Evolutionary conservation across 2,113 vertebrate genomes (phyloP).

Genomic region (Sula dactylatra): DNA sequence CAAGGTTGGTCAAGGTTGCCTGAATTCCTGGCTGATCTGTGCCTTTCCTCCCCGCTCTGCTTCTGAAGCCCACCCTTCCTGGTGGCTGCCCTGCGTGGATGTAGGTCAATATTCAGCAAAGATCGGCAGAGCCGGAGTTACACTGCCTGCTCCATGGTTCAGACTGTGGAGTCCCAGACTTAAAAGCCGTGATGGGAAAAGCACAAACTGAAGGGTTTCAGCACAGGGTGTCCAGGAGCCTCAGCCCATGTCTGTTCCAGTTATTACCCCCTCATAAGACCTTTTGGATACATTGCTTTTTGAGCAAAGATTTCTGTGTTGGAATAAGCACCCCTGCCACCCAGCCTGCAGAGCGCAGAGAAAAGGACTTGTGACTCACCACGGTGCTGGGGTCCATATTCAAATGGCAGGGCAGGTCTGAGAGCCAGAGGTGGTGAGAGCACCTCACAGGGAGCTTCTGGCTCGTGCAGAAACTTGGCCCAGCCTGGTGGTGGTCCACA

Average conservation of each 20-base stretch:
- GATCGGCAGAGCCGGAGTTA: not conserved
- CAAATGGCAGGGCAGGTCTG: not conserved
- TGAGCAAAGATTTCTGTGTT: not conserved
- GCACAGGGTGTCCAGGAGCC: not conserved
- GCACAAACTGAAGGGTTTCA: not conserved
- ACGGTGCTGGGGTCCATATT: not conserved
- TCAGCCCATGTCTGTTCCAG: not conserved
- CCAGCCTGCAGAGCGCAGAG: not conserved
- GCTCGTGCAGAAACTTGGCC: not conserved
- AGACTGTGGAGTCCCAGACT: not conserved
- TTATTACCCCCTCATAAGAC: not conserved
- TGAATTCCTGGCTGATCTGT: not conserved
- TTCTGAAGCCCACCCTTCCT: not conserved
- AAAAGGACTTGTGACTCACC: rapidly evolving
- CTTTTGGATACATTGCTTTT: not conserved
- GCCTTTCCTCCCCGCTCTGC: not conserved
- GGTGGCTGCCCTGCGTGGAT: not conserved
- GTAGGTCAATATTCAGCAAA: not conserved
- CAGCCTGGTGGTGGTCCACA: not conserved
- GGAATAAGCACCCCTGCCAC: not conserved
- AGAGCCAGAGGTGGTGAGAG: not conserved
- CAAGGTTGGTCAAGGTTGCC: not conserved
- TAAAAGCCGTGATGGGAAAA: not conserved
- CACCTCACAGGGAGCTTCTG: not conserved
- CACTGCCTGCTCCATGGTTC: rapidly evolving